Percentiles rank a stretch among this genome's conserved stretches.
phyloP scores from a whole-genome alignment of 2,888 invertebrate genomes.

The Augiades crinisus region DNA sequence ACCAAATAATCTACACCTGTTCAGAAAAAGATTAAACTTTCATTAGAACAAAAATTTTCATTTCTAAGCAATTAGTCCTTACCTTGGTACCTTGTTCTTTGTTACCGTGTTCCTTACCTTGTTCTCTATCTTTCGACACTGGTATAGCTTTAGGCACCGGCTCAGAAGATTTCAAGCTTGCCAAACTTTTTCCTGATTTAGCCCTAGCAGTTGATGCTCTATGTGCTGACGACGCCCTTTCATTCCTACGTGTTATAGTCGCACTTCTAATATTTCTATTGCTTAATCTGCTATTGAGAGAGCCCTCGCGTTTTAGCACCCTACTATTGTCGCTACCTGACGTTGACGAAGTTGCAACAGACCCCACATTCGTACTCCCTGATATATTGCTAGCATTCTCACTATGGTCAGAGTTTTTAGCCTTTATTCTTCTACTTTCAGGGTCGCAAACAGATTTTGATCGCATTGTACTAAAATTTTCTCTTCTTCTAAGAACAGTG shows the following conservation, averaged over 20 bases:
- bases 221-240: constrained; percentile 73
- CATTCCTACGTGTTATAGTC: constrained; percentile 62
- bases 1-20: constrained; percentile 93
- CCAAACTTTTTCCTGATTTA: constrained; percentile 77
- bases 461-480: constrained; percentile 64
- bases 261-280: constrained; percentile 76
- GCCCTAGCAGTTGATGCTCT: constrained; percentile 84
- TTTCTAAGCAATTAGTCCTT: too few relatives aligned
- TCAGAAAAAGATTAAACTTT: too few relatives aligned
- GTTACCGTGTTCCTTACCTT: constrained; percentile 81
- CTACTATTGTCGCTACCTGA: constrained; percentile 72
- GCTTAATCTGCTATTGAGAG: constrained; percentile 58
- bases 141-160: constrained; percentile 73
- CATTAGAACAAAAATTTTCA: too few relatives aligned
- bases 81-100: too few relatives aligned
- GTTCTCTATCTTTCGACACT: constrained; percentile 84
- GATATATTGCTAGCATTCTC: constrained; percentile 73
- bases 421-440: constrained; percentile 58
- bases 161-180: constrained; percentile 72
- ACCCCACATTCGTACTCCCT: constrained; percentile 64
- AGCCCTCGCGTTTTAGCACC: constrained; percentile 61
- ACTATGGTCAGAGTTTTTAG: constrained; percentile 62
- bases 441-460: constrained; percentile 77
- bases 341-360: constrained; percentile 68
- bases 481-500: constrained; percentile 63